phyloP scores from a whole-genome alignment of 1,140 invertebrate species.

The Episyrphus balteatus region DNA sequence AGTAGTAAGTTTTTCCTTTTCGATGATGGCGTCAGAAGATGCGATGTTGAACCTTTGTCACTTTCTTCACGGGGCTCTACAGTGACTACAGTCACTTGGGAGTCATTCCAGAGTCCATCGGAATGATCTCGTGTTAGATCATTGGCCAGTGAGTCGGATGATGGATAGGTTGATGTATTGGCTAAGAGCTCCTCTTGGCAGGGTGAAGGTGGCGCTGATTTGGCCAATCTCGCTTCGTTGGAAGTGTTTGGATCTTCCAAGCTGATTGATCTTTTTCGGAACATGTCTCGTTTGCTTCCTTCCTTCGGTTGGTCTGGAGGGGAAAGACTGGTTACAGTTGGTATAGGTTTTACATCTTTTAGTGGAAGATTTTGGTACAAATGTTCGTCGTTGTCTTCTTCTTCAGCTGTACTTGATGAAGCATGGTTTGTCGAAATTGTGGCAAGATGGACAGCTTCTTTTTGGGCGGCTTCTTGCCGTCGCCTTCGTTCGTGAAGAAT shows the following conservation, averaged over 20 bases:
- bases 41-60: slow-evolving; percentile 36
- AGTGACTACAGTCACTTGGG: slow-evolving; percentile 69
- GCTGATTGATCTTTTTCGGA: slow-evolving; percentile 55
- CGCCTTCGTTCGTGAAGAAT: slow-evolving; percentile 51
- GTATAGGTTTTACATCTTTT: slow-evolving; percentile 37
- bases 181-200: slow-evolving; percentile 31
- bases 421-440: slow-evolving; percentile 46
- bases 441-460: slow-evolving; percentile 27
- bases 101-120: slow-evolving; percentile 78
- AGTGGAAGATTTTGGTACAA: slow-evolving; percentile 46
- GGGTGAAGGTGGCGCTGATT: slow-evolving; percentile 44
- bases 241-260: slow-evolving; percentile 32
- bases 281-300: slow-evolving; percentile 16
- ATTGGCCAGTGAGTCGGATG: slow-evolving; percentile 65
- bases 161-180: slow-evolving; percentile 57
- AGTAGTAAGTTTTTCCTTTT: slow-evolving; percentile 61
- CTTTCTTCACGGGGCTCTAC: slow-evolving; percentile 40
- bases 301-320: neutral
- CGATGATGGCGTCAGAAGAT: slow-evolving; percentile 60
- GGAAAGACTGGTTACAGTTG: neutral
- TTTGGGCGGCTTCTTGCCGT: neutral
- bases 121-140: slow-evolving; percentile 67
- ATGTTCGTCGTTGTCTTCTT: slow-evolving; percentile 25
- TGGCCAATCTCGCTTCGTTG: neutral
- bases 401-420: slow-evolving; percentile 22